These are phyloP conservation scores for Xiphophorus couchianus DNA, from an alignment of 2,113 vertebrate genomes.

Conservation along the genomic window DNA sequence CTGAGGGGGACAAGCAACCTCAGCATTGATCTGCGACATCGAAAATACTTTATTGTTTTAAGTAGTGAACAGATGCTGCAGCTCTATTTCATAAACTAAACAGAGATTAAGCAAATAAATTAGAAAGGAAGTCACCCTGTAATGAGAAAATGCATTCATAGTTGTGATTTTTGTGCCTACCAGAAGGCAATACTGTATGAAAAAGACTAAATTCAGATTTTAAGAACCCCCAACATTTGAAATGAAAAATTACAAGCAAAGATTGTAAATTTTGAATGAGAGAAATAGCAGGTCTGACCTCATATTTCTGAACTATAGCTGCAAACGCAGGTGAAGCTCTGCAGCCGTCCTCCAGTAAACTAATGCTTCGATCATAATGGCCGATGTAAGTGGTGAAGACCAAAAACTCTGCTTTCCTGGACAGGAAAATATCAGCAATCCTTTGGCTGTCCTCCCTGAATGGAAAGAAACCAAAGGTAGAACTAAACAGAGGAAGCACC, in stretches of 20 bases:
- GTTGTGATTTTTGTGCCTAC: no score
- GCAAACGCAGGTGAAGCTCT: constrained; percentile 81
- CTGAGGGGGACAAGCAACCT: constrained; percentile 8
- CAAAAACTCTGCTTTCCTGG: constrained; percentile 84
- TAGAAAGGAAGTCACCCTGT: no score
- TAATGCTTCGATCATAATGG: constrained; percentile 89
- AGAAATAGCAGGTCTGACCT: constrained; percentile 80
- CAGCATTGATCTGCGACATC: not conserved
- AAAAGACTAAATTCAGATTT: not conserved
- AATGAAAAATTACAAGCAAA: not conserved
- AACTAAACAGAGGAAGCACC: not conserved
- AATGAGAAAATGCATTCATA: no score
- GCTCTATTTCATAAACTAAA: no score
- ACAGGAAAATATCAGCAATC: constrained; percentile 90
- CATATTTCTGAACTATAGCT: constrained; percentile 83
- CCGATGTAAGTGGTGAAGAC: constrained; percentile 88
- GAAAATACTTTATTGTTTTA: not conserved
- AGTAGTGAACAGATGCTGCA: not conserved
- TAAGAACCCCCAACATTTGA: not conserved
- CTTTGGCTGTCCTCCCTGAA: constrained; percentile 88
- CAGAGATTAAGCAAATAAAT: no score
- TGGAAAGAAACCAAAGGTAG: constrained; percentile 12
- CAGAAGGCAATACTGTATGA: no score
- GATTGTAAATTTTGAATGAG: not conserved
- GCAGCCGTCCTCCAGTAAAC: constrained; percentile 86